Base-by-base conservation (phyloP, 2,888 invertebrate genomes). In the Neoascia interrupta region DNA sequence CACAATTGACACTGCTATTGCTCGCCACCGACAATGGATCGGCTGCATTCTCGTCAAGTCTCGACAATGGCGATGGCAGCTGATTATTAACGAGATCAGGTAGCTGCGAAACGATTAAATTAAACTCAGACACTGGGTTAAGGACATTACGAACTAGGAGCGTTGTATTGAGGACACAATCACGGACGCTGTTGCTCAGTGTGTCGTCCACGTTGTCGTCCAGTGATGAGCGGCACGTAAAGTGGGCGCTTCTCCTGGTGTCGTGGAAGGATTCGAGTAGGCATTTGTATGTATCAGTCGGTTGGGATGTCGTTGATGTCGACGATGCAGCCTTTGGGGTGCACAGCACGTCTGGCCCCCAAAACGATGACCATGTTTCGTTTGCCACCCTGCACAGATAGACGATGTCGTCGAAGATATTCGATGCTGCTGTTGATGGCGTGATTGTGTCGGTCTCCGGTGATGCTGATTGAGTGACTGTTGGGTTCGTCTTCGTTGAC, bases 71-170 rank as follows among this genome's bases (percentile, higher is more conserved):
- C 21, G 56, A 73, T 39, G 75, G 75, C 51, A 73, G 58, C 47
- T 79, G 81, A 61, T 81, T 82, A 45, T 75, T 61, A 34, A 74
- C 26, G 69, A 81, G 69, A 66, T 79, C 79, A 51, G 82, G 81
- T 56, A 81, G 70, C 73, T 84, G 83, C 69, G 83, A 84, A 68
- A 86, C 83, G 81, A 85, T 83, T 82, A 88, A 83, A 81, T 85
- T 84, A 75, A 88, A 87, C 83, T 87, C 85, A 76, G 83, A 82
- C 54, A 87, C 84, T 58, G 88, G 87, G 82, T 84, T 84, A 56
- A 82, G 69, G 49, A 84, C 58, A 81, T 83, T 79, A 80, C 82
- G 82, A 49, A 84, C 83, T 69, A 86, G 73, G 23, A 88, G 76
- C 70, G 85, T 84, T 51, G 85, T 82, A 70, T 84, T 84, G 73